phyloP scores from a whole-genome alignment of 2,888 invertebrate species.

The Caenorhabditis imperialis region DNA sequence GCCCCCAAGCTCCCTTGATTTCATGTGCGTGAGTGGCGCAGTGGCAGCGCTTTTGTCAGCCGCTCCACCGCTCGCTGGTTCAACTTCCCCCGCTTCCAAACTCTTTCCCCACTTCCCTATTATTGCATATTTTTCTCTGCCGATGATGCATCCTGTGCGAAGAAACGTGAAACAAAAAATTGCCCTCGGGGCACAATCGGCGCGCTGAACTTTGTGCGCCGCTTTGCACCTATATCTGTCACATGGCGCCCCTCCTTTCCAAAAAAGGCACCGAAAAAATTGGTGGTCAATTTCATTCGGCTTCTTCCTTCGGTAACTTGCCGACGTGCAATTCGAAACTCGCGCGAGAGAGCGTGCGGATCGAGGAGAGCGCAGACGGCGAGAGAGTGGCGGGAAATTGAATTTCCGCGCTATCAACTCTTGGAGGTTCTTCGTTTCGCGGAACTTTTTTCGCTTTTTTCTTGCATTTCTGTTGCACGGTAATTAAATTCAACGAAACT shows the following conservation, averaged over 20 bases:
- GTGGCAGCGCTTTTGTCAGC: no score
- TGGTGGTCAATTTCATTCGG: no score
- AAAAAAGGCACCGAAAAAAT: no score
- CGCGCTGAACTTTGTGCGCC: constrained; percentile 1
- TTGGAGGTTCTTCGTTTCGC: constrained; percentile 4
- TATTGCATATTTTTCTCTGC: no score
- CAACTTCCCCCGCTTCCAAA: neutral
- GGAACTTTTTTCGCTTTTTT: neutral
- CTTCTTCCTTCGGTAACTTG: no score
- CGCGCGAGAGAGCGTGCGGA: neutral
- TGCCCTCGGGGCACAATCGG: constrained; percentile 3
- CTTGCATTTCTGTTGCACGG: no score
- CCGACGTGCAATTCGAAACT: constrained; percentile 24
- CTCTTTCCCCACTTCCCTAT: neutral
- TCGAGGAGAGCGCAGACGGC: no score
- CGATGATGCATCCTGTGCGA: neutral
- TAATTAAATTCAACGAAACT: no score
- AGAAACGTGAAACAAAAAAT: constrained; percentile 20
- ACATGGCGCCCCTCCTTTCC: no score
- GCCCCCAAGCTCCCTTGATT: no score
- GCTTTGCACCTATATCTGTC: neutral
- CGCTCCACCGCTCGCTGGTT: no score
- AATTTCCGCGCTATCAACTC: constrained; percentile 11
- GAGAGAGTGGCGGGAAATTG: constrained; percentile 41
- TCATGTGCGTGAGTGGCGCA: no score